These are phyloP conservation scores for Papilio polytes DNA, from an alignment of 1,140 invertebrate genomes.

Conservation along the genomic window DNA sequence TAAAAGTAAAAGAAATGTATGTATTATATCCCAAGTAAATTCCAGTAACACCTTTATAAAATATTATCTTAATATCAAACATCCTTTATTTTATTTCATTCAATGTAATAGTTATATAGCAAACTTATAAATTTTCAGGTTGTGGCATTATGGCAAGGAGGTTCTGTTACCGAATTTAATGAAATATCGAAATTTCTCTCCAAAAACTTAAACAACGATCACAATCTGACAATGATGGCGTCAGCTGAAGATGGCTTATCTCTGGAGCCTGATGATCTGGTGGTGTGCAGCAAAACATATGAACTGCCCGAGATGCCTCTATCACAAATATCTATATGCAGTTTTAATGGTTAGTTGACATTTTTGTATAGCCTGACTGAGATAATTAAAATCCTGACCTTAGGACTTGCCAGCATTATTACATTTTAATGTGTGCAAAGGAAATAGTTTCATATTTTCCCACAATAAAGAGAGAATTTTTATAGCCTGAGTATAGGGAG, in stretches of 20 bases:
- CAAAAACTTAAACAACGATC: conserved; percentile 52
- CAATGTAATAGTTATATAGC: too few species aligned
- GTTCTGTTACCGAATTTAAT: conserved; percentile 60
- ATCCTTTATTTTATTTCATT: too few species aligned
- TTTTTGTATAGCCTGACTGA: neutral
- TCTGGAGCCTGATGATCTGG: conserved; percentile 67
- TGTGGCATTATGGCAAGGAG: conserved; percentile 72
- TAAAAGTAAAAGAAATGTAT: conserved; percentile 72
- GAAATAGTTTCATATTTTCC: too few species aligned
- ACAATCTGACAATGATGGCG: conserved; percentile 60
- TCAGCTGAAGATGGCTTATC: conserved; percentile 67
- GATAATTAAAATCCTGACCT: too few species aligned
- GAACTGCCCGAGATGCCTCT: conserved; percentile 71
- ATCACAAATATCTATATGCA: conserved; percentile 66
- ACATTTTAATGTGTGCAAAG: too few species aligned
- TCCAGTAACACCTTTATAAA: too few species aligned
- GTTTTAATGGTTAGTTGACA: conserved; percentile 61
- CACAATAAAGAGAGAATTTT: too few species aligned
- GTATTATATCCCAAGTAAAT: conserved; percentile 41
- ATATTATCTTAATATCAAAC: too few species aligned
- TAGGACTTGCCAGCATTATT: too few species aligned
- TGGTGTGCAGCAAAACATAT: conserved; percentile 61
- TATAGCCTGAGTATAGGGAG: too few species aligned
- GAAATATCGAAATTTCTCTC: conserved; percentile 63
- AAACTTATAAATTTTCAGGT: conserved; percentile 54